phyloP scores from a whole-genome alignment of 2,113 vertebrate genomes.

The Mastomys natalensis region DNA sequence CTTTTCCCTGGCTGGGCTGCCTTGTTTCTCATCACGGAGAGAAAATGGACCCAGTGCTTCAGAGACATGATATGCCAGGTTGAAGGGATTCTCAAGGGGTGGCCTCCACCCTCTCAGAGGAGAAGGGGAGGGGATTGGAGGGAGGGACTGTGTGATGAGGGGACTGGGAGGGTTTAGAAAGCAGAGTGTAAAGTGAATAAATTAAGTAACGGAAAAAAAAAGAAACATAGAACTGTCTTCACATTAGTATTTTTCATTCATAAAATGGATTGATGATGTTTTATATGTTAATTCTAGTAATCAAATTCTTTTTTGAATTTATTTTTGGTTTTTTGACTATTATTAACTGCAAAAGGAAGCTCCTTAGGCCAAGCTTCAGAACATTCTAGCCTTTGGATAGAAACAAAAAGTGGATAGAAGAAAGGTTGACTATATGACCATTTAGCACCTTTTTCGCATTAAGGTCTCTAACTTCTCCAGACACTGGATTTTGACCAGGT shows the following conservation, averaged over 20 bases:
- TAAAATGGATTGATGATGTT: neutral
- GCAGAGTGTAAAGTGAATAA: too few species aligned
- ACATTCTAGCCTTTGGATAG: neutral
- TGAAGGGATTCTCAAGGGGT: too few species aligned
- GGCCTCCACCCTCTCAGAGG: too few species aligned
- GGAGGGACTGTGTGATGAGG: too few species aligned
- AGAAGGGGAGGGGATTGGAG: too few species aligned
- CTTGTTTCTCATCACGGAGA: too few species aligned
- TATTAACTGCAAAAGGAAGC: neutral
- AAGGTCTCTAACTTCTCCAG: neutral
- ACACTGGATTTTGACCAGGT: neutral
- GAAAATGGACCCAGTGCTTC: too few species aligned
- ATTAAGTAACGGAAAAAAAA: too few species aligned
- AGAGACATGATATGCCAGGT: too few species aligned
- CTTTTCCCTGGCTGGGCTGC: too few species aligned
- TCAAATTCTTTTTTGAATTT: neutral
- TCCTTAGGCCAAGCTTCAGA: neutral
- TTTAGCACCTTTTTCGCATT: neutral
- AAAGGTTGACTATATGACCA: neutral
- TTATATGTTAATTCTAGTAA: neutral
- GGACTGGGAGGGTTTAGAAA: too few species aligned
- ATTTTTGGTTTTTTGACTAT: neutral
- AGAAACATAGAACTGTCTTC: neutral
- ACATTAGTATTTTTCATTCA: neutral
- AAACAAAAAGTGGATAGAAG: neutral